Base-by-base conservation (phyloP, 2,113 vertebrate species). In the Pipa parva region DNA sequence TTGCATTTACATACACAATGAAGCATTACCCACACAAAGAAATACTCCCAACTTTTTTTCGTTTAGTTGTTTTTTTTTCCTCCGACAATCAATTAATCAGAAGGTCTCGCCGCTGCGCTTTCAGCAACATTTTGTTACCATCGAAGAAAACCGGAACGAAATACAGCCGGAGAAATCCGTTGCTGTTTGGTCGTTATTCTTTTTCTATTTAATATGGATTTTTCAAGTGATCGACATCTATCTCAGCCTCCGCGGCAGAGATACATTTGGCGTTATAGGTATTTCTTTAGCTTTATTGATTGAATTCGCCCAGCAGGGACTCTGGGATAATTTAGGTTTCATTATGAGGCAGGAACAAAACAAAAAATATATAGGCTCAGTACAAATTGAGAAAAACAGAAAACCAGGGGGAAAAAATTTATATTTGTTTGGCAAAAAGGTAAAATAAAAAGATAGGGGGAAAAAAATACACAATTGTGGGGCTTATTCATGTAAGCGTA, bases 321-420 rank as follows among this genome's bases (percentile, higher is more conserved):
- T 62, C 74, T 6, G 61, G 33, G 57, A 56, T 75, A 71, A 76
- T 76, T 74, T 66, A 71, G 63, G 69, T 78, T 77, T 71, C 68
- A 78, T 75, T 76, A 59, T 37, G 42, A 29, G 70, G 22, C 50
- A 31, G 76, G 65, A 52, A 49, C 61, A 80, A 71, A 58, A 78
- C 70, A 76, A 72, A 79, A 80, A 72, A 51, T 71, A 17, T 68
- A 77, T 75, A 83, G 76, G 63, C 33, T 73, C 5, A 13, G 18
- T 58, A 73, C 29, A 56, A 48, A 73, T 74, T 71, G 72, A 73
- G 73, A 56, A 3, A 65, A 54, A 10, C 5, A 31, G 29, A 31
- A 31, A 31, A 31, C 10, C 29, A 31, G 10, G 10, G 5, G 5
- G 29, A 6, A 31, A 5, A 31, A 31, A 31, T 31, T 6, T 10